Percentiles rank a stretch among this genome's conserved stretches.
These are phyloP conservation scores for Calliphora vicina DNA, from an alignment of 1,140 invertebrate genomes.

Conservation along the genomic window DNA sequence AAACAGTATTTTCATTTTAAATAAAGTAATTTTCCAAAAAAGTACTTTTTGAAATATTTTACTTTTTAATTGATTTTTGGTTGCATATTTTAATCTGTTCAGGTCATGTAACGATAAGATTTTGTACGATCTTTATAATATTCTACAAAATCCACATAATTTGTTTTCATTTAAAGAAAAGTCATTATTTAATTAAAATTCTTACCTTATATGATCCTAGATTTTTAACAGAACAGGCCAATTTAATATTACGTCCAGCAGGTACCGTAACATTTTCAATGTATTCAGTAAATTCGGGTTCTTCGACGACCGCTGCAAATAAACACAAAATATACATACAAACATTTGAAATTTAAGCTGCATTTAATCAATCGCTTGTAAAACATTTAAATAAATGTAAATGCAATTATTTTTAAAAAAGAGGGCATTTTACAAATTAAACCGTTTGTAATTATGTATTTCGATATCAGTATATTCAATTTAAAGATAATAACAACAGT, in stretches of 20 bases:
- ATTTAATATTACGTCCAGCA: conserved; percentile 84
- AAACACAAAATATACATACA: neutral
- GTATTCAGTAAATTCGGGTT: conserved; percentile 75
- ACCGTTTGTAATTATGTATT: neutral
- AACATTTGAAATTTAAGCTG: neutral
- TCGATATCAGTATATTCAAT: neutral
- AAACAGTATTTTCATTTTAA: too few relatives aligned
- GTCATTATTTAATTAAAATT: too few relatives aligned
- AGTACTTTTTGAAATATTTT: too few relatives aligned
- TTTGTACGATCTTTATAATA: too few relatives aligned
- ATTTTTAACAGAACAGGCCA: conserved; percentile 90
- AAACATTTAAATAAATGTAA: too few relatives aligned
- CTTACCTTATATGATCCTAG: conserved; percentile 83
- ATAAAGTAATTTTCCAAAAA: too few relatives aligned
- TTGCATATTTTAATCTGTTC: too few relatives aligned
- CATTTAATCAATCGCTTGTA: neutral
- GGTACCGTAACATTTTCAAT: conserved; percentile 77
- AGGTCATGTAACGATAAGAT: too few relatives aligned
- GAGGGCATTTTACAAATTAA: neutral
- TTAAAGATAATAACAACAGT: neutral
- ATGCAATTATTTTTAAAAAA: neutral
- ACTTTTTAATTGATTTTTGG: too few relatives aligned
- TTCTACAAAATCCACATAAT: too few relatives aligned
- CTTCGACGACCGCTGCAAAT: conserved; percentile 70
- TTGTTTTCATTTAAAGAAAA: too few relatives aligned